Percentiles rank a stretch among this genome's conserved stretches.
Conservation (phyloP, 1,140 invertebrate species). For the Solenopsis invicta region DNA sequence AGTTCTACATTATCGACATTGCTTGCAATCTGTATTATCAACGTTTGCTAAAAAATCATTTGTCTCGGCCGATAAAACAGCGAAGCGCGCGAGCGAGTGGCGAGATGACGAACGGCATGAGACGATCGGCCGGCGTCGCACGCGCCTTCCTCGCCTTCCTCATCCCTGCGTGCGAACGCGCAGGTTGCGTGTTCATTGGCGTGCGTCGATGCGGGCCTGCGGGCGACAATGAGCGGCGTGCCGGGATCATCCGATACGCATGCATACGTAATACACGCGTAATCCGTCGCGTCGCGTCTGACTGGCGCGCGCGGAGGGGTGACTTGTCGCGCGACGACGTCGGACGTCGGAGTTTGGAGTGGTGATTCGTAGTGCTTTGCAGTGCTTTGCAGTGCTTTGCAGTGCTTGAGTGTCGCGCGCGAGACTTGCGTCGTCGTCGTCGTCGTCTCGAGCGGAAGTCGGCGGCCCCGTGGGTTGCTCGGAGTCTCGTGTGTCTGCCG, state of each 20-base stretch:
- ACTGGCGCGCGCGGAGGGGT: too few species aligned
- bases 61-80: constrained; percentile 11
- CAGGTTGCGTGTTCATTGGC: neutral
- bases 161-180: too few species aligned
- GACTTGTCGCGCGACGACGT: neutral
- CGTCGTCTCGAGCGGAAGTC: neutral
- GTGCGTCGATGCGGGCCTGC: neutral
- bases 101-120: too few species aligned
- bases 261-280: constrained; percentile 21
- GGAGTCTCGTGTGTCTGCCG: neutral
- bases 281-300: neutral
- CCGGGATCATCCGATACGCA: constrained; percentile 12
- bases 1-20: neutral
- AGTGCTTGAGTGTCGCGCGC: neutral
- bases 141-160: too few species aligned
- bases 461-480: neutral
- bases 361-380: too few species aligned
- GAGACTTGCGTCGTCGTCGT: neutral
- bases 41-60: neutral
- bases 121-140: constrained; percentile 17
- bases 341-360: too few species aligned
- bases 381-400: too few species aligned
- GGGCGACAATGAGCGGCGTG: too few species aligned
- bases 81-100: neutral
- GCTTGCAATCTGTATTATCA: neutral